Evolutionary conservation across 1,140 invertebrate species (phyloP).

Genomic region (Bathynomus jamesi): DNA sequence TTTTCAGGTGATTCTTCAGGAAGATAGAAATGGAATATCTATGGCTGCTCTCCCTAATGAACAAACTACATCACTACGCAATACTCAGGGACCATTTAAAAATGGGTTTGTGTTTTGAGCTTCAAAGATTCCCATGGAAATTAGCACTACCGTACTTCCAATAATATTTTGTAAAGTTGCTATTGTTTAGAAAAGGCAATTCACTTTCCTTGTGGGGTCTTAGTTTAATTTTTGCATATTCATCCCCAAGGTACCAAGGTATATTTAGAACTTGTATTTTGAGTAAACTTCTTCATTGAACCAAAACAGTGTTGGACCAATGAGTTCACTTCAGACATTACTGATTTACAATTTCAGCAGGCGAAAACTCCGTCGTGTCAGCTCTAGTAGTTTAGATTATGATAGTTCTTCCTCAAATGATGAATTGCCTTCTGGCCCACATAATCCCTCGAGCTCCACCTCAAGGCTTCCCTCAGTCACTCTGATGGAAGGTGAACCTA

Average conservation of each 20-base stretch:
- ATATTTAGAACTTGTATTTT: no score
- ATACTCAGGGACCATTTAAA: conserved; percentile 19
- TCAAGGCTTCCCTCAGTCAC: conserved; percentile 10
- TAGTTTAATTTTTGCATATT: no score
- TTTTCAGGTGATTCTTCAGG: conserved; percentile 39
- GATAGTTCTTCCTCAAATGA: conserved; percentile 43
- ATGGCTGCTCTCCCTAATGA: conserved; percentile 44
- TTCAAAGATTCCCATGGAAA: no score
- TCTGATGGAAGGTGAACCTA: conserved; percentile 6
- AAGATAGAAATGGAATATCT: conserved; percentile 43
- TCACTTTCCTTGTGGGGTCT: no score
- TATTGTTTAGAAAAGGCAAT: no score
- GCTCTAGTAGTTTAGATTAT: conserved; percentile 45
- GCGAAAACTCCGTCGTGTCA: conserved; percentile 40
- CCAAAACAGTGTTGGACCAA: no score
- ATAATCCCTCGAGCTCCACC: conserved; percentile 46
- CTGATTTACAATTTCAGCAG: no score
- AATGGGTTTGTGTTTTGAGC: conserved; percentile 14
- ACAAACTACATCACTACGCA: conserved; percentile 18
- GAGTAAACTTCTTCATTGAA: no score
- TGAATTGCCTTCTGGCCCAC: conserved; percentile 29
- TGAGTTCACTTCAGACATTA: no score
- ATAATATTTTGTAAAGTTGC: no score
- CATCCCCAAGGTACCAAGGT: no score
- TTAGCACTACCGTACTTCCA: no score